Base-by-base conservation (phyloP, 1,140 invertebrate genomes). In the Brachionus paranguensis region DNA sequence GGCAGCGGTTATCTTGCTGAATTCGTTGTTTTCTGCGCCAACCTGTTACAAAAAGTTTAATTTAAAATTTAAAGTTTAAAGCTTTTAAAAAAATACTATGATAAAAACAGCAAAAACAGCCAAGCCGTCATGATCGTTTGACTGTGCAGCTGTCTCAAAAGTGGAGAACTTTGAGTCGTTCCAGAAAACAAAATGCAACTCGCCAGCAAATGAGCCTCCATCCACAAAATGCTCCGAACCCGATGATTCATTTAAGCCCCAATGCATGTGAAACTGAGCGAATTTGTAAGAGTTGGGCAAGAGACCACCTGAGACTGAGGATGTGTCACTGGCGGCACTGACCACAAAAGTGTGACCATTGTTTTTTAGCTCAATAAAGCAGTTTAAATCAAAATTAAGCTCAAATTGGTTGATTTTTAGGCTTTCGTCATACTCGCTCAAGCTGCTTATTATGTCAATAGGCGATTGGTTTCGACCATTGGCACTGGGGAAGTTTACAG, bases 121-220 rank as follows among this genome's bases (percentile, higher is more conserved):
- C 12, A 98, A 90, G 37, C 96, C 96, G 87, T 96, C 94, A 1
- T 93, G 91, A 70, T 94, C 92, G 84, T 93, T 92, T 1, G 65
- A 72, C 20, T 20, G 6, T 0, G 94, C 93, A 1, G 96, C 96
- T 88, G 96, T 94, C 2, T 89, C 89, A 86, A 96, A 94, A 45
- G 92, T 93, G 76, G 89, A 89, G 89, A 96, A 98, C 87, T 95
- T 95, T 85, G 91, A 92, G 78, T 92, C 93, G 87, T 97, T 97
- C 94, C 94, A 97, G 87, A 97, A 95, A 0, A 98, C 96, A 84
- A 98, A 91, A 89, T 97, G 96, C 41, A 97, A 93, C 91, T 98
- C 96, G 29, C 93, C 95, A 10, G 96, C 93, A 89, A 93, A 98
- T 24, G 92, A 91, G 85, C 93, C 91, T 3, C 95, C 95, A 87